phyloP scores from a whole-genome alignment of 1,140 invertebrate species.

The Aphaenogaster ashmeadi region DNA sequence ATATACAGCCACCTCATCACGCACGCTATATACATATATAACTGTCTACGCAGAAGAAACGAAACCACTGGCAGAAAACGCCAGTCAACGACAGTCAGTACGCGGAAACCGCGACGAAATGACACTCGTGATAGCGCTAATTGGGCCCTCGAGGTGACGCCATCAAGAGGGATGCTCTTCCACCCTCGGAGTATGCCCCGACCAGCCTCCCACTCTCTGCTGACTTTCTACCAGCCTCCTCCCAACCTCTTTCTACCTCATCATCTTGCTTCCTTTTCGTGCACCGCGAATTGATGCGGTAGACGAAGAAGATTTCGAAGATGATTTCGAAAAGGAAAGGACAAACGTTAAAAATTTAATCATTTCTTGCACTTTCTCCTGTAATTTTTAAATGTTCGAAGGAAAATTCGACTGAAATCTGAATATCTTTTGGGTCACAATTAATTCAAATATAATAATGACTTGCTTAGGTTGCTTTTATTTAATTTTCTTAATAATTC shows the following conservation, averaged over 20 bases:
- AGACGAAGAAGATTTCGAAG: slow-evolving; percentile 23
- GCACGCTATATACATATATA: slow-evolving; percentile 66
- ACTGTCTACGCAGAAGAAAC: slow-evolving; percentile 71
- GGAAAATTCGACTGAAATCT: background rate
- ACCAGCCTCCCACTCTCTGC: slow-evolving; percentile 50
- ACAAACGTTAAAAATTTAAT: slow-evolving; percentile 15
- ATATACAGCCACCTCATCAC: slow-evolving; percentile 62
- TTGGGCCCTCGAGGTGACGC: slow-evolving; percentile 86
- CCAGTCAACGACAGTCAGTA: slow-evolving; percentile 83
- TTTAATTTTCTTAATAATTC: slow-evolving; percentile 7
- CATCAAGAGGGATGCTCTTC: slow-evolving; percentile 80
- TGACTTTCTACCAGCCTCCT: slow-evolving; percentile 42
- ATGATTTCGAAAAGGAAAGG: background rate
- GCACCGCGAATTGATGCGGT: slow-evolving; percentile 25
- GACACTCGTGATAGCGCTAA: slow-evolving; percentile 86
- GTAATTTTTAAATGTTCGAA: background rate
- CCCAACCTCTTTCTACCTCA: slow-evolving; percentile 29
- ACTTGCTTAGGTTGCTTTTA: background rate
- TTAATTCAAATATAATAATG: background rate
- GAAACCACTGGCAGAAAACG: slow-evolving; percentile 82
- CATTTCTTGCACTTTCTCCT: background rate
- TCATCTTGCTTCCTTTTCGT: slow-evolving; percentile 13
- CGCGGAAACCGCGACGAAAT: slow-evolving; percentile 85
- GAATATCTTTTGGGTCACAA: background rate
- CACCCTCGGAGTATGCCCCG: slow-evolving; percentile 68